Evolutionary conservation across 2,888 invertebrate species (phyloP).

Genomic region (Caenorhabditis japonica): DNA sequence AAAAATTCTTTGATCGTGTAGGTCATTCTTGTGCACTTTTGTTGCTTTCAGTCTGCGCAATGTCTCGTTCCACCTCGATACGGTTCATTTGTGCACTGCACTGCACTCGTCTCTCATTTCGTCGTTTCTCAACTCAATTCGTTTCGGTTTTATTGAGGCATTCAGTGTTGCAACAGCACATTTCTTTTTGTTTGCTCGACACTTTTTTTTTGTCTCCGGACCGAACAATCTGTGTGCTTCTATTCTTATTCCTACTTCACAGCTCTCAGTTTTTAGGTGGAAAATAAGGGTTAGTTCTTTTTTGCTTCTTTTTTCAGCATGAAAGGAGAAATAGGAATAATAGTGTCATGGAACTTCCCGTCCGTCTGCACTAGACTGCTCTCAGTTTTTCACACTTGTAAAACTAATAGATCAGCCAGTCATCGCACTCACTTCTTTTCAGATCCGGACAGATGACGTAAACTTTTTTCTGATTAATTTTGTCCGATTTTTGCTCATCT

Average conservation of each 20-base stretch:
- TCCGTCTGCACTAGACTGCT: no score
- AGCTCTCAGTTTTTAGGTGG: no score
- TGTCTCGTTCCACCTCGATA: no score
- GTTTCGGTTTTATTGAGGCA: conserved; percentile 21
- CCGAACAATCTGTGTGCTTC: no score
- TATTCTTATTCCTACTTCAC: no score
- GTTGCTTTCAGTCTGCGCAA: conserved; percentile 33
- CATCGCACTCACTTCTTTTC: no score
- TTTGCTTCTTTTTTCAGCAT: no score
- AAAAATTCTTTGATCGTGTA: conserved; percentile 41
- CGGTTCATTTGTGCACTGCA: conserved; percentile 38
- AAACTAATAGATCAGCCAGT: conserved; percentile 23
- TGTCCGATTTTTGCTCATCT: conserved; percentile 31
- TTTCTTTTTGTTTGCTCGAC: conserved; percentile 37
- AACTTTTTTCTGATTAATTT: conserved; percentile 22
- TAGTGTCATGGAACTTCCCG: neutral
- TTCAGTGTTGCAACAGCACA: conserved; percentile 34
- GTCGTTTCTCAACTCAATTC: no score
- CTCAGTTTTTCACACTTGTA: no score
- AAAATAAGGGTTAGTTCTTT: no score
- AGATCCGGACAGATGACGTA: conserved; percentile 42
- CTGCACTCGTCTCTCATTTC: neutral
- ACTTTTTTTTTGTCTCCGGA: conserved; percentile 25
- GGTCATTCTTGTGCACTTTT: conserved; percentile 30
- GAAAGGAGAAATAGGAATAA: no score